Evolutionary conservation across 1,140 invertebrate genomes (phyloP).

Genomic region (Atta cephalotes): DNA sequence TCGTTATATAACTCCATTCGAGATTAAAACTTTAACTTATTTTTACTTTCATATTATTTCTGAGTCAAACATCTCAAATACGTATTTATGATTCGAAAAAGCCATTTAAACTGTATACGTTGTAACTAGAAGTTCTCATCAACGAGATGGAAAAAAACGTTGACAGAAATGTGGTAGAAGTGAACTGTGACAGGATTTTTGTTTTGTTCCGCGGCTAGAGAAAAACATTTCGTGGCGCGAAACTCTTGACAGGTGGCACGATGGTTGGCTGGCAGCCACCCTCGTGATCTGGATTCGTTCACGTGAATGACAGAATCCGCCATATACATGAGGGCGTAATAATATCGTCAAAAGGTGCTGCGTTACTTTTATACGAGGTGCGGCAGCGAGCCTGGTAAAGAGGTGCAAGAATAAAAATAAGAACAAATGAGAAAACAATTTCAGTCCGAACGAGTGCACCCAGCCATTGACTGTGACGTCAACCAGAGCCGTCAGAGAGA

Average conservation of each 20-base stretch:
- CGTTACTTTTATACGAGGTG: slow-evolving; percentile 57
- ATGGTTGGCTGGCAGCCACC: slow-evolving; percentile 49
- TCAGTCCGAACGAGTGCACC: slow-evolving; percentile 57
- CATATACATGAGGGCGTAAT: slow-evolving; percentile 60
- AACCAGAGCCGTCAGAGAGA: background rate
- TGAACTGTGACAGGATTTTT: slow-evolving; percentile 57
- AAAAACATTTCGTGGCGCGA: slow-evolving; percentile 50
- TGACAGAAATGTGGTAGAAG: slow-evolving; percentile 17
- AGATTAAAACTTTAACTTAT: background rate
- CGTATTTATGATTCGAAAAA: background rate
- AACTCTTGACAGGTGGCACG: slow-evolving; percentile 53
- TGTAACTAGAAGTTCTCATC: slow-evolving; percentile 43
- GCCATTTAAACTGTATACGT: slow-evolving; percentile 24
- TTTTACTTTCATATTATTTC: background rate
- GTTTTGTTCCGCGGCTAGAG: slow-evolving; percentile 60
- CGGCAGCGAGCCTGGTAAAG: slow-evolving; percentile 5
- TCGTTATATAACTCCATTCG: background rate
- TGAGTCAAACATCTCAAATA: slow-evolving; percentile 11
- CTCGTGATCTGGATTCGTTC: slow-evolving; percentile 19
- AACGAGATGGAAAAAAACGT: slow-evolving; percentile 37
- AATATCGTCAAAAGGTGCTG: slow-evolving; percentile 60
- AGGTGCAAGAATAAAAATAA: slow-evolving; percentile 58
- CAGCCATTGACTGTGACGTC: slow-evolving; percentile 3
- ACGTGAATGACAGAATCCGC: background rate
- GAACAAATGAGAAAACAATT: slow-evolving; percentile 59